Evolutionary conservation across 1,140 invertebrate species (phyloP).

Genomic region (Ceratina australensis): DNA sequence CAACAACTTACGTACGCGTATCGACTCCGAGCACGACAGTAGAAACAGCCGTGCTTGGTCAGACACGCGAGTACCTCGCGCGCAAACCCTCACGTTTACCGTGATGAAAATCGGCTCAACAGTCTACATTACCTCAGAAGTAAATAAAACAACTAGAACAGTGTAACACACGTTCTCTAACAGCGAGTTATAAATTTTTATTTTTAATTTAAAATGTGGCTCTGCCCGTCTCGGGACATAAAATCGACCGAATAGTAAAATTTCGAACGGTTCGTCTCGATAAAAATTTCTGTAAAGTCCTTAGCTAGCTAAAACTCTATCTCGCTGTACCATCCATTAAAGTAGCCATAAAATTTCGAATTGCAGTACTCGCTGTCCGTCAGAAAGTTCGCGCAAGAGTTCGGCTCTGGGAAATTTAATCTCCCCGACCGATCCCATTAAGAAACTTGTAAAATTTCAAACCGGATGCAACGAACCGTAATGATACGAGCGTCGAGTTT

Average conservation of each 20-base stretch:
- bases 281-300: background rate
- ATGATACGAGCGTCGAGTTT: background rate
- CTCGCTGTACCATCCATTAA: background rate
- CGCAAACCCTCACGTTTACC: too few relatives aligned
- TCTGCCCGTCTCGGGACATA: too few relatives aligned
- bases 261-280: background rate
- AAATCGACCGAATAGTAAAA: background rate
- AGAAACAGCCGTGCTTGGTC: background rate
- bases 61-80: background rate
- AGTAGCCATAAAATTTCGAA: background rate
- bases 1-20: background rate
- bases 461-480: background rate
- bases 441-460: slow-evolving; percentile 6
- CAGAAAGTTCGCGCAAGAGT: background rate
- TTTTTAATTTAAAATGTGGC: background rate
- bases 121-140: too few relatives aligned
- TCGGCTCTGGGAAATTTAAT: background rate
- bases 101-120: too few relatives aligned
- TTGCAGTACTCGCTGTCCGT: background rate
- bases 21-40: background rate
- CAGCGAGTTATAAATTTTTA: background rate
- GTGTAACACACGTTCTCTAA: too few relatives aligned
- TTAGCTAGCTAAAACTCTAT: slow-evolving; percentile 16
- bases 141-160: background rate
- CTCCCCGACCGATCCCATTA: background rate